Conservation (phyloP, 2,888 invertebrate species). For the Galerucella calmariensis region DNA sequence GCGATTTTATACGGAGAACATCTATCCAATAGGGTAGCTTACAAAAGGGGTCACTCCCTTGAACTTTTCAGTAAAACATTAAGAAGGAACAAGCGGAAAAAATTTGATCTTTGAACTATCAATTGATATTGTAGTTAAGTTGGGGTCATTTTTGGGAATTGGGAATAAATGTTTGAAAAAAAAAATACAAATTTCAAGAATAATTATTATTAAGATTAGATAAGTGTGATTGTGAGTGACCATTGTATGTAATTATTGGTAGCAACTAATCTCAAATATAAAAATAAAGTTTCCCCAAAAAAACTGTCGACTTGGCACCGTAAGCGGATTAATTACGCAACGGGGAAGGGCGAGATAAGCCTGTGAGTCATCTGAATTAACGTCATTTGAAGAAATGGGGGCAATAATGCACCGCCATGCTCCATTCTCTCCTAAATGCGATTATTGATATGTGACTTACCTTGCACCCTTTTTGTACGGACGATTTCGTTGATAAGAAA, state of each 20-base stretch:
- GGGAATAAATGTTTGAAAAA: no score
- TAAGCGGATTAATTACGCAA: conserved; percentile 60
- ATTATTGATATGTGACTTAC: conserved; percentile 61
- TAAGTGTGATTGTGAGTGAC: no score
- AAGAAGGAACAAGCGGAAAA: background rate
- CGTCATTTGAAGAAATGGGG: conserved; percentile 60
- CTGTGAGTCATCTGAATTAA: conserved; percentile 57
- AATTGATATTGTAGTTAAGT: background rate
- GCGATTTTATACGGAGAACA: conserved; percentile 50
- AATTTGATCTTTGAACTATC: background rate
- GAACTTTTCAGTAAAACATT: conserved; percentile 12
- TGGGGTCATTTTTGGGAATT: no score
- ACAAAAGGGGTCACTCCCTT: conserved; percentile 26
- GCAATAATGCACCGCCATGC: conserved; percentile 58
- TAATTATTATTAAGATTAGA: no score
- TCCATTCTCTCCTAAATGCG: conserved; percentile 53
- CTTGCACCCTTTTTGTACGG: conserved; percentile 38
- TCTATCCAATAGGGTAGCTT: conserved; percentile 19
- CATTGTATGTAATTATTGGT: no score
- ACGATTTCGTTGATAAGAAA: conserved; percentile 9
- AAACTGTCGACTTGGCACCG: conserved; percentile 52
- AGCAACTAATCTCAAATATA: background rate
- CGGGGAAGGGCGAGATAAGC: conserved; percentile 59
- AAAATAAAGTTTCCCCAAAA: conserved; percentile 36
- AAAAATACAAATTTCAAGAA: no score